Evolutionary conservation across 1,140 invertebrate genomes (phyloP).

Genomic region (Steinernema feltiae): DNA sequence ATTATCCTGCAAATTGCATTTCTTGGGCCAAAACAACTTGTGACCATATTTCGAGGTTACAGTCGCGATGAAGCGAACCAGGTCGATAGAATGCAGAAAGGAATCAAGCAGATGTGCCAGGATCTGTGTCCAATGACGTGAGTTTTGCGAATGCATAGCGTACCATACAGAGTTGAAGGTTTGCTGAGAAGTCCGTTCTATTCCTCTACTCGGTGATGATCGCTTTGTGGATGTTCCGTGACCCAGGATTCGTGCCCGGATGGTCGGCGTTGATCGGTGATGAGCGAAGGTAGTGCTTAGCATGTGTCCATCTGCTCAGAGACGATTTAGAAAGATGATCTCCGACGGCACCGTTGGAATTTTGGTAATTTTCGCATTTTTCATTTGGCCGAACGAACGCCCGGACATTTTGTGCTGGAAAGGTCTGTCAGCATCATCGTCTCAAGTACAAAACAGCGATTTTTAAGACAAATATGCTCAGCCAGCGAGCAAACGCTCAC

Average conservation of each 20-base stretch:
- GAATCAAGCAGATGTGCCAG: slow-evolving; percentile 21
- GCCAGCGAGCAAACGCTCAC: slow-evolving; percentile 12
- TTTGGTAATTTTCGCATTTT: slow-evolving; percentile 28
- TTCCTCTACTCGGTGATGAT: slow-evolving; percentile 28
- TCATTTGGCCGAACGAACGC: slow-evolving; percentile 31
- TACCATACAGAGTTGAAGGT: slow-evolving; percentile 20
- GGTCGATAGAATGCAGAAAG: slow-evolving; percentile 1
- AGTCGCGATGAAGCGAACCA: slow-evolving; percentile 22
- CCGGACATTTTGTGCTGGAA: slow-evolving; percentile 24
- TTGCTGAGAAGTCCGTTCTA: slow-evolving; percentile 39
- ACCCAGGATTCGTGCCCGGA: slow-evolving; percentile 40
- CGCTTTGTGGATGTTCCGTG: slow-evolving; percentile 34
- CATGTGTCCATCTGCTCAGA: no score
- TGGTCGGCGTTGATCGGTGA: slow-evolving; percentile 33
- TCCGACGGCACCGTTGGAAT: slow-evolving; percentile 28
- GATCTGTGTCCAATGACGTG: slow-evolving; percentile 33
- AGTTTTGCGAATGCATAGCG: background rate
- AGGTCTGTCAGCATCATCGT: background rate
- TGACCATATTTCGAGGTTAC: slow-evolving; percentile 22
- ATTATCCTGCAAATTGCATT: slow-evolving; percentile 33
- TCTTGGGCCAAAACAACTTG: slow-evolving; percentile 19
- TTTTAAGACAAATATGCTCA: background rate
- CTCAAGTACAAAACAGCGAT: background rate
- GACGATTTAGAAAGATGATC: slow-evolving; percentile 16
- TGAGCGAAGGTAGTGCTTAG: background rate